phyloP scores from a whole-genome alignment of 2,797 vertebrate species.

The Melanotaenia maccullochi region DNA sequence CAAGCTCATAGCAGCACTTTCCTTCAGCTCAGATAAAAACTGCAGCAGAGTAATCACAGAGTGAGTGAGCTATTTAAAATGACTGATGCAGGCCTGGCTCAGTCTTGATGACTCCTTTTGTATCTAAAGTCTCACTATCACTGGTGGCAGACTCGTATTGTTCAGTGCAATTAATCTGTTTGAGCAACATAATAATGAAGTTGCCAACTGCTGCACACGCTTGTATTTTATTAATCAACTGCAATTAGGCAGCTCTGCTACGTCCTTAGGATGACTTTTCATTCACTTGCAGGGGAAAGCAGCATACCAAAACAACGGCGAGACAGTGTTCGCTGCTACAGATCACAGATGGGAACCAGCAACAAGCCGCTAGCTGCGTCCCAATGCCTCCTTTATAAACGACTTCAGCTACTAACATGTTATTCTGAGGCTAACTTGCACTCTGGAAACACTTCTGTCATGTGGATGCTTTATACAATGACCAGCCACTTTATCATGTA shows the following conservation, averaged over 20 bases:
- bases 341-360: conserved; percentile 52
- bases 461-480: too few species aligned
- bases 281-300: conserved; percentile 36
- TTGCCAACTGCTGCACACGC: conserved; percentile 67
- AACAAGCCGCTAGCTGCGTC: not conserved
- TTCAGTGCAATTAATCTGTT: conserved; percentile 74
- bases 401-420: conserved; percentile 20
- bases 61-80: conserved; percentile 69
- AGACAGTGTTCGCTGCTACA: conserved; percentile 19
- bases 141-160: conserved; percentile 68
- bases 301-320: conserved; percentile 13
- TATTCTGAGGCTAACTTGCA: not conserved
- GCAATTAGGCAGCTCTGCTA: conserved; percentile 63
- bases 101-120: conserved; percentile 67
- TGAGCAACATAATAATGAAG: conserved; percentile 75
- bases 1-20: conserved; percentile 1
- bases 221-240: conserved; percentile 79
- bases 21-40: conserved; percentile 19
- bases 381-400: conserved; percentile 3
- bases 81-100: conserved; percentile 57
- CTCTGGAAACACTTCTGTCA: too few species aligned
- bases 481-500: too few species aligned
- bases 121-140: conserved; percentile 62
- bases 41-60: conserved; percentile 39
- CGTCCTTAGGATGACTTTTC: conserved; percentile 77